Percentiles rank a stretch among this genome's conserved stretches.
Evolutionary conservation across 30 jellyfish, hydroid and myxozoan species (phyloP).

Genomic region (Aurelia sp.): DNA sequence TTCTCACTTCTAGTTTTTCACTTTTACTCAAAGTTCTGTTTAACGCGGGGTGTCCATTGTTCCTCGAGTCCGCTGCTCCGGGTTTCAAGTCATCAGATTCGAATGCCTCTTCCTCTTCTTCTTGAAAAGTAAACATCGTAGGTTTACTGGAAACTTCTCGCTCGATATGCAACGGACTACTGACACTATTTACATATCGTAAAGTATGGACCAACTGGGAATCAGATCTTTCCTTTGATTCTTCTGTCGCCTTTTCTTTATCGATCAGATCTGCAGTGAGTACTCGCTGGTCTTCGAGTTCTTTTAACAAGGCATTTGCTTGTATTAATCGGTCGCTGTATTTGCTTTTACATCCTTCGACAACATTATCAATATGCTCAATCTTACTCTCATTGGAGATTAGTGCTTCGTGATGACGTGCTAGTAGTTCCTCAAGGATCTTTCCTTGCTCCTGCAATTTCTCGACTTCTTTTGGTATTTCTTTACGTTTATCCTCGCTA

Average conservation of each 20-base stretch:
- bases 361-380: conserved; percentile 34
- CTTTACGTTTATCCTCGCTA: background rate
- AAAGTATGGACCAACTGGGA: conserved; percentile 57
- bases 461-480: background rate
- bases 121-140: background rate
- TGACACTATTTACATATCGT: conserved; percentile 52
- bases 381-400: conserved; percentile 24
- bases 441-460: conserved; percentile 31
- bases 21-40: conserved; percentile 45
- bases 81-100: conserved; percentile 14
- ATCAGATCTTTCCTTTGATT: conserved; percentile 11
- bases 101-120: conserved; percentile 45
- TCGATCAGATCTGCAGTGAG: conserved; percentile 42
- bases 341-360: conserved; percentile 48
- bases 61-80: conserved; percentile 13
- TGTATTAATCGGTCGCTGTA: conserved; percentile 45
- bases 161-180: conserved; percentile 69
- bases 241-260: conserved; percentile 50
- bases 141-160: conserved; percentile 18
- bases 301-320: conserved; percentile 38
- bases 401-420: conserved; percentile 58
- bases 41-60: conserved; percentile 1
- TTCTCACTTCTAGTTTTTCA: conserved; percentile 53
- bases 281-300: conserved; percentile 60
- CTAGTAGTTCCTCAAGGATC: conserved; percentile 60